Conservation (phyloP, 1,140 invertebrate genomes). For the Platorchestia sp. region DNA sequence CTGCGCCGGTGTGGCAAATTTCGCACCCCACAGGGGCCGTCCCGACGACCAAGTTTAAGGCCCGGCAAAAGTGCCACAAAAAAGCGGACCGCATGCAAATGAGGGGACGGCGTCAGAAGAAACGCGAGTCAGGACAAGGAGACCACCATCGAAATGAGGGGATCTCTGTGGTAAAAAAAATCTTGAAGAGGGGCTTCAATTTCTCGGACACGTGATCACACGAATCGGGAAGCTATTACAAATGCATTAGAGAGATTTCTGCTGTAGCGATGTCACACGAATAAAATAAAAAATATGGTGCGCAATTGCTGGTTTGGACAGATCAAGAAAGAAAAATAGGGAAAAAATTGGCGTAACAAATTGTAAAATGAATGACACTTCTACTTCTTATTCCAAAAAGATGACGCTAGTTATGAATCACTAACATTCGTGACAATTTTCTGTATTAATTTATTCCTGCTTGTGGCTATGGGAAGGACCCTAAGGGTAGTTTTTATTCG, state of each 20-base stretch:
- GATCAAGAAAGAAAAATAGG: background rate
- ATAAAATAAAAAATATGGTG: background rate
- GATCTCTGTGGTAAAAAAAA: background rate
- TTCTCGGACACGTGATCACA: background rate
- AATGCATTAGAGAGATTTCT: background rate
- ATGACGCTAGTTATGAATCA: no score
- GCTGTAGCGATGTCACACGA: background rate
- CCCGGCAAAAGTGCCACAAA: constrained; percentile 11
- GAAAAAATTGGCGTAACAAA: no score
- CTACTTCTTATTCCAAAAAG: no score
- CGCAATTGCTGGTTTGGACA: background rate
- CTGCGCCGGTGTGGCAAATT: background rate
- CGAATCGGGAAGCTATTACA: background rate
- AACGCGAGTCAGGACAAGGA: constrained; percentile 8
- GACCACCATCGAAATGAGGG: background rate
- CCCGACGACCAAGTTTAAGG: constrained; percentile 20
- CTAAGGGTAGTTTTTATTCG: no score
- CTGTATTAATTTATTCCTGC: no score
- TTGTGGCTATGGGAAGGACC: no score
- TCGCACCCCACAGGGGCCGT: background rate
- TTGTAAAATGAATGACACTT: no score
- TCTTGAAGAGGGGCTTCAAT: background rate
- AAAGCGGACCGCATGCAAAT: constrained; percentile 30
- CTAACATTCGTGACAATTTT: no score
- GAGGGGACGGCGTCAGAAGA: background rate